Evolutionary conservation across 2,797 vertebrate species (phyloP).

Genomic region (Salarias fasciatus): DNA sequence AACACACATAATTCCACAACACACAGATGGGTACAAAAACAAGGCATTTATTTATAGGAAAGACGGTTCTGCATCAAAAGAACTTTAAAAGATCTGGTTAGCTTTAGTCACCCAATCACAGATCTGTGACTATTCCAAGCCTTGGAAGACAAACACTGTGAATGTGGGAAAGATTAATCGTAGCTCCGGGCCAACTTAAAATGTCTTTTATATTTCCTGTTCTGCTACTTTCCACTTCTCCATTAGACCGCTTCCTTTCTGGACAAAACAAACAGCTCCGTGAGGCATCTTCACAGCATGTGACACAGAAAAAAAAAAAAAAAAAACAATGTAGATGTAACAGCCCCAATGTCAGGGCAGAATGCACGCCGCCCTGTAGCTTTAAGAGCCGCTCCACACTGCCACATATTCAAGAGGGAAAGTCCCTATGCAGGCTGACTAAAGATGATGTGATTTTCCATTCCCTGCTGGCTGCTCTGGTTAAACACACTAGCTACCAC

Average conservation of each 20-base stretch:
- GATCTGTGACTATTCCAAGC: slow-evolving; percentile 46
- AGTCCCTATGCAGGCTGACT: slow-evolving; percentile 70
- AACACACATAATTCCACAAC: slow-evolving; percentile 29
- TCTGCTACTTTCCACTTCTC: slow-evolving; percentile 48
- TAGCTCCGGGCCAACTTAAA: slow-evolving; percentile 42
- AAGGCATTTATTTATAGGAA: slow-evolving; percentile 65
- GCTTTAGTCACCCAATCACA: slow-evolving; percentile 51
- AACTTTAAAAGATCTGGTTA: slow-evolving; percentile 55
- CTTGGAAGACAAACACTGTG: slow-evolving; percentile 46
- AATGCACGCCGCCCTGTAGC: slow-evolving; percentile 49
- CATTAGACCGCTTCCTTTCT: slow-evolving; percentile 34
- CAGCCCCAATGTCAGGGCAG: slow-evolving; percentile 16
- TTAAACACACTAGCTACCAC: slow-evolving; percentile 48
- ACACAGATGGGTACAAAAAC: slow-evolving; percentile 52
- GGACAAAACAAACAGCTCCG: slow-evolving; percentile 37
- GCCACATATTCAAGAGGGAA: slow-evolving; percentile 76
- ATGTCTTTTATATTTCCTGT: slow-evolving; percentile 39
- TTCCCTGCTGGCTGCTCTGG: slow-evolving; percentile 57
- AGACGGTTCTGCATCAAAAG: slow-evolving; percentile 55
- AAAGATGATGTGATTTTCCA: slow-evolving; percentile 73
- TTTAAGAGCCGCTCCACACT: slow-evolving; percentile 66
- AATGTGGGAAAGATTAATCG: slow-evolving; percentile 48
- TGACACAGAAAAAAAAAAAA: slow-evolving; percentile 24
- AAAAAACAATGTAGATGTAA: slow-evolving; percentile 25
- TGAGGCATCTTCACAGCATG: slow-evolving; percentile 13